phyloP scores from a whole-genome alignment of 1,140 invertebrate species.

The Caenorhabditis tropicalis region DNA sequence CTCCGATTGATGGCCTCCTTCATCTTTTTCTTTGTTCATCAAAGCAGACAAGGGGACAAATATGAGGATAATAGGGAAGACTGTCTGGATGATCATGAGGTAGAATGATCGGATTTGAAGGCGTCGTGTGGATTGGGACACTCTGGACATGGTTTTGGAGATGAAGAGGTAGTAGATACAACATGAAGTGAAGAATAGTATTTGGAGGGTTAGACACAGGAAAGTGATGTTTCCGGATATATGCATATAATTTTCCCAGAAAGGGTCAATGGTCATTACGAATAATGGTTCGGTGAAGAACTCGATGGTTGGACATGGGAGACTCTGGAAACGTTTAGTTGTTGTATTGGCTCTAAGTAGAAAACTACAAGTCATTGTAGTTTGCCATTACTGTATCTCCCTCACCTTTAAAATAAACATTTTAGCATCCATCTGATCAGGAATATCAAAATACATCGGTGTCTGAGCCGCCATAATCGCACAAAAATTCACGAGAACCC shows the following conservation, averaged over 20 bases:
- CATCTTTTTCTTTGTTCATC: not conserved
- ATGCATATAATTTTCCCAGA: not conserved
- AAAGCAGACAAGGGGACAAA: not conserved
- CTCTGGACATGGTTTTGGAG: not conserved
- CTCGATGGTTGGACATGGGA: not conserved
- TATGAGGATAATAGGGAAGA: not conserved
- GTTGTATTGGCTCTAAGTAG: too few species aligned
- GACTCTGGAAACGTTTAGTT: not conserved
- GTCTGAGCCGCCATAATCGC: too few species aligned
- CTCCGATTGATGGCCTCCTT: not conserved
- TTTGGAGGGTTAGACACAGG: not conserved
- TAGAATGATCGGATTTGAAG: not conserved
- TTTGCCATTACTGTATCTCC: too few species aligned
- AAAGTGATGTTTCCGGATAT: not conserved
- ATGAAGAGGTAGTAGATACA: not conserved
- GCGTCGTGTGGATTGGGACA: not conserved
- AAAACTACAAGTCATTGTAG: too few species aligned
- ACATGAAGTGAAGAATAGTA: not conserved
- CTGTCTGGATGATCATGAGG: not conserved
- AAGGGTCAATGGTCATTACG: not conserved
- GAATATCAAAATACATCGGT: too few species aligned
- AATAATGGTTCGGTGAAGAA: not conserved
- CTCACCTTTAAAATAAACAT: too few species aligned
- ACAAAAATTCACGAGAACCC: too few species aligned
- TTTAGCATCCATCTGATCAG: too few species aligned